Base-by-base conservation (phyloP, 2,888 invertebrate genomes). In the Tanaodytes sp. region DNA sequence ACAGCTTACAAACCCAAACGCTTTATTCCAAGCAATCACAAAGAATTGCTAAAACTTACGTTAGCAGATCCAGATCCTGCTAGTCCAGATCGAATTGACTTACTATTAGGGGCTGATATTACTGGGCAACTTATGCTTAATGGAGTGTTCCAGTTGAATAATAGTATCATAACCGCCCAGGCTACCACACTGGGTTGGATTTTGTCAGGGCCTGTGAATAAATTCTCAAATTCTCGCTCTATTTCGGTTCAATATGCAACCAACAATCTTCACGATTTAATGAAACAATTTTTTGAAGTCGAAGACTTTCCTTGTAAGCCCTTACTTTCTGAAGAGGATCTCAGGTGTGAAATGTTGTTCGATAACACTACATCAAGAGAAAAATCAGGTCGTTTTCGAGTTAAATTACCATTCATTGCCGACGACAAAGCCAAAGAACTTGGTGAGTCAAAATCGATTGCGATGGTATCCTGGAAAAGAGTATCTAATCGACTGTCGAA, bases 181-280 rank as follows among this genome's bases (percentile, higher is more conserved):
- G 18, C 14, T 4, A 43, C 55, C 2, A 19, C 27, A 1, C 16
- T 55, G 2, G 55, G 55, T 4, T 55, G 55, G 55, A 42, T 55
- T 4, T 16, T 55, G 20, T 36, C 42, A n/a, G 55, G 55, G 1
- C 55, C 55, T 12, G 31, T 45, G 1, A 11, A 45, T 36, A 2
- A 14, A 1, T 0, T n/a, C 4, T n/a, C n/a, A 5, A 3, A n/a
- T 4, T 1, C n/a, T 1, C 20, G 23, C 11, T 36, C 20, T 9
- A 30, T 58, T 4, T 11, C 18, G 11, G 39, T 39, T 1, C 46
- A 46, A 14, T 48, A 58, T 9, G 33, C 46, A 5, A 16, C 23
- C 1, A 1, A 2, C 6, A 33, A 55, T n/a, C 11, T 55, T 6
- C 1, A 18, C 9, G 1, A 18, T 2, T 2, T 14, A 3, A 18